Conservation (phyloP, 2,888 invertebrate genomes). For the Parascotia fuliginaria region DNA sequence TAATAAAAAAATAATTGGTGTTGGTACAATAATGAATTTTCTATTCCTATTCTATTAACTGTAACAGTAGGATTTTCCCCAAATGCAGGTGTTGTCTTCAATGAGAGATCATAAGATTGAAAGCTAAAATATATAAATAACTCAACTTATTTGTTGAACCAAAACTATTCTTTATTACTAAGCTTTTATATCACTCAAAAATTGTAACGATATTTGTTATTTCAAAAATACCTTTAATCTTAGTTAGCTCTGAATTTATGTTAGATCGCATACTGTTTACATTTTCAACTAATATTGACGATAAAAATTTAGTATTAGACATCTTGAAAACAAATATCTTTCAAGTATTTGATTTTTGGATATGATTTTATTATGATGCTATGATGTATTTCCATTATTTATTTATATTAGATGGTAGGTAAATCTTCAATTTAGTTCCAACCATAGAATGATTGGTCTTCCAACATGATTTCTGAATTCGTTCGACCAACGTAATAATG, state of each 20-base stretch:
- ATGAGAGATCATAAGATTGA: too few relatives aligned
- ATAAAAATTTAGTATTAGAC: slow-evolving; percentile 19
- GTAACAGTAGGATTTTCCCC: too few relatives aligned
- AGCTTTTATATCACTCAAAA: slow-evolving; percentile 22
- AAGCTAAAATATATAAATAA: too few relatives aligned
- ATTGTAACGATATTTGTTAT: slow-evolving; percentile 29
- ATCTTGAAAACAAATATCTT: neutral
- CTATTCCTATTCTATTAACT: too few relatives aligned
- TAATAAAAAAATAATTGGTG: too few relatives aligned
- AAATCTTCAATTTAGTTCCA: too few relatives aligned
- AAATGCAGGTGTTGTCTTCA: too few relatives aligned
- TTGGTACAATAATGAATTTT: too few relatives aligned
- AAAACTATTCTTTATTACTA: slow-evolving; percentile 26
- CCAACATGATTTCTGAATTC: too few relatives aligned
- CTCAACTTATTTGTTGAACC: slow-evolving; percentile 17
- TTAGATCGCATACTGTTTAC: slow-evolving; percentile 9
- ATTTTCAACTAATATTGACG: slow-evolving; percentile 28
- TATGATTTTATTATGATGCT: neutral
- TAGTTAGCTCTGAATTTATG: slow-evolving; percentile 15
- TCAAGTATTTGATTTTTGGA: neutral
- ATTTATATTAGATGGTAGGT: too few relatives aligned
- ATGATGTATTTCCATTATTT: neutral
- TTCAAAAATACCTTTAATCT: slow-evolving; percentile 36
- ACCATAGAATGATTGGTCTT: too few relatives aligned
- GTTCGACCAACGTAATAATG: too few relatives aligned